These are phyloP conservation scores for Decapterus maruadsi DNA, from an alignment of 2,797 vertebrate species.

Conservation along the genomic window DNA sequence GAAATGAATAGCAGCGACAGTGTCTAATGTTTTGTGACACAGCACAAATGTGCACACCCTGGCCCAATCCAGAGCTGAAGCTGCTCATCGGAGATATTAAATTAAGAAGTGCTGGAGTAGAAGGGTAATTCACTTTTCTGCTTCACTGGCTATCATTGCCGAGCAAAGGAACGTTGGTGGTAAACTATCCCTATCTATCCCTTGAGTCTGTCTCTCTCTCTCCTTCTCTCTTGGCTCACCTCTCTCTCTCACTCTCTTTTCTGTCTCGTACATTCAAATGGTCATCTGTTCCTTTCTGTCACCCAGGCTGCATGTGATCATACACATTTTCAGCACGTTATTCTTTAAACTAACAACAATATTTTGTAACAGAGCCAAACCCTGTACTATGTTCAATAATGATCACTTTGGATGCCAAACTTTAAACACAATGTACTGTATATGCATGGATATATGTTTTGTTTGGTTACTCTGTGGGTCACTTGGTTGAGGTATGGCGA, in stretches of 20 bases:
- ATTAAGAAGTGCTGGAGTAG: slow-evolving; percentile 98
- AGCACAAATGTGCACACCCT: slow-evolving; percentile 90
- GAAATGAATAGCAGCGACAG: slow-evolving; percentile 90
- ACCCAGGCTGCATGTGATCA: slow-evolving; percentile 13
- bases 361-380: neutral
- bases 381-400: neutral
- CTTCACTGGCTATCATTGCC: slow-evolving; percentile 93
- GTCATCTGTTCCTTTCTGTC: slow-evolving; percentile 17
- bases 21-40: slow-evolving; percentile 96
- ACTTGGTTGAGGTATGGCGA: slow-evolving; percentile 3
- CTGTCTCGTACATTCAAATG: slow-evolving; percentile 28
- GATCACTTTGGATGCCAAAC: neutral
- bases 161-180: slow-evolving; percentile 80
- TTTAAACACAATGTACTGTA: neutral
- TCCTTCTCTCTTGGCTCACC: slow-evolving; percentile 10
- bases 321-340: slow-evolving; percentile 20
- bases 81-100: slow-evolving; percentile 97
- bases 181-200: slow-evolving; percentile 75
- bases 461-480: neutral
- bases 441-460: neutral
- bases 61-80: slow-evolving; percentile 85
- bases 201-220: slow-evolving; percentile 6
- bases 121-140: slow-evolving; percentile 99
- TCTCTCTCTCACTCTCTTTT: neutral
- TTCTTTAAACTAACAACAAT: neutral